These are phyloP conservation scores for Plectropomus leopardus DNA, from an alignment of 2,113 vertebrate species.

Conservation along the genomic window DNA sequence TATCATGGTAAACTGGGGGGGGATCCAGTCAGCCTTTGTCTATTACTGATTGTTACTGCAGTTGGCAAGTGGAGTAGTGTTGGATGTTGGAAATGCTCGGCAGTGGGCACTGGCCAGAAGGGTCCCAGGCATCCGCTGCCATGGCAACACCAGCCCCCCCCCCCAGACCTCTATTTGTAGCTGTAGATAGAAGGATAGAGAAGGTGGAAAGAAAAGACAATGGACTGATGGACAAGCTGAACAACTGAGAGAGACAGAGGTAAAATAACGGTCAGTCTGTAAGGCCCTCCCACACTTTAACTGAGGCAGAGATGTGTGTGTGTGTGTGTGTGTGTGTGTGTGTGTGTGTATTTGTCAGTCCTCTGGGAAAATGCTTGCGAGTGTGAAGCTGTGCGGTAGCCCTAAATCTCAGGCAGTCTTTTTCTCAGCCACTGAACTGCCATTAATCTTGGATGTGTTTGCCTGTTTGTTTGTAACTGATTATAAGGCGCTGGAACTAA, in stretches of 20 bases:
- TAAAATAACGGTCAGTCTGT: slow-evolving; percentile 63
- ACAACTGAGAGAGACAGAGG: slow-evolving; percentile 48
- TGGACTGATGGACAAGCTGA: slow-evolving; percentile 51
- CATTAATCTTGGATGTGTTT: slow-evolving; percentile 75
- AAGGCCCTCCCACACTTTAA: slow-evolving; percentile 41
- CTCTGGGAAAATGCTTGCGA: slow-evolving; percentile 31
- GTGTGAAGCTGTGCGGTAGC: slow-evolving; percentile 41
- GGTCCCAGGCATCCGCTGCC: slow-evolving; percentile 58
- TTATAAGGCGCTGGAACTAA: slow-evolving; percentile 71
- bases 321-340: slow-evolving; percentile 22
- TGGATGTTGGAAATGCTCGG: slow-evolving; percentile 45
- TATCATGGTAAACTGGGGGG: slow-evolving; percentile 30
- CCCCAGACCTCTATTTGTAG: slow-evolving; percentile 15
- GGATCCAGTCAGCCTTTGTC: slow-evolving; percentile 55
- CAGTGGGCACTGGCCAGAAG: slow-evolving; percentile 43
- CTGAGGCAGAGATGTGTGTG: slow-evolving; percentile 24
- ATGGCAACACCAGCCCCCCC: slow-evolving; percentile 43
- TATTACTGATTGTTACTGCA: slow-evolving; percentile 68
- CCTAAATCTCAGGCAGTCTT: slow-evolving; percentile 56
- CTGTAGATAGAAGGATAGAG: slow-evolving; percentile 14
- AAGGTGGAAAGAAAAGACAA: slow-evolving; percentile 33
- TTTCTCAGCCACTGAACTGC: slow-evolving; percentile 58
- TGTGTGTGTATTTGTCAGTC: slow-evolving; percentile 36
- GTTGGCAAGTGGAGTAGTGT: slow-evolving; percentile 55
- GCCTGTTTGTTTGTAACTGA: slow-evolving; percentile 74